Evolutionary conservation across 2,113 vertebrate species (phyloP), one percentile per base, ranked within the genome.

Genomic region (Excalfactoria chinensis): DNA sequence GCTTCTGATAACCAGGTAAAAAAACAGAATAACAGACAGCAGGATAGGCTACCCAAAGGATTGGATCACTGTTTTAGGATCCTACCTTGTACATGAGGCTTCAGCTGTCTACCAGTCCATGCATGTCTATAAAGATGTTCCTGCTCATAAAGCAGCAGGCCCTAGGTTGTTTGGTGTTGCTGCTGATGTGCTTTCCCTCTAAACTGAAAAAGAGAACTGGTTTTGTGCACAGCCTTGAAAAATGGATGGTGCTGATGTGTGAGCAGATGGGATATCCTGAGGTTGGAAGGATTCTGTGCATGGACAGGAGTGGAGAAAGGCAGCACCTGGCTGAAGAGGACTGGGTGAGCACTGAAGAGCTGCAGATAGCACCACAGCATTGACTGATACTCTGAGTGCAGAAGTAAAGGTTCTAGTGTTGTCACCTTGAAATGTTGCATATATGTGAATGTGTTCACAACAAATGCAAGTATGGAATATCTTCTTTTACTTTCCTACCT

Each of bases 331-430:
- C 35, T 51, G 35, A 34, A 46, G 21, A 81, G 46, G 48, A 12
- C 1, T 13, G 23, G 22, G 13, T 13, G 44, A 49, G n/a, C 40
- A 3, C 20, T 72, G 58, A n/a, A 55, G 34, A 81, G 74, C 63
- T 89, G 19, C 22, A 0, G 0, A 18, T 84, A 22, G 26, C 1
- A 1, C 30, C 30, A 22, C 25, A 21, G 35, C 41, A 25, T 37
- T 69, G 37, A 64, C n/a, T n/a, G 40, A 32, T 40, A n/a, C 43
- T 86, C 9, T 75, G 28, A 56, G 1, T 71, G 66, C 43, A 90
- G 62, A 89, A 81, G 37, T 66, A 44, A 35, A 5, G 26, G 69
- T 90, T 64, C 66, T 66, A 37, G 21, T 51, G 6, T 13, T 75
- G 28, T 58, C 44, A 63, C 8, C 28, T 56, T 9, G 18, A 51